Conservation (phyloP, 1,140 invertebrate species). For the Colletes gigas region DNA sequence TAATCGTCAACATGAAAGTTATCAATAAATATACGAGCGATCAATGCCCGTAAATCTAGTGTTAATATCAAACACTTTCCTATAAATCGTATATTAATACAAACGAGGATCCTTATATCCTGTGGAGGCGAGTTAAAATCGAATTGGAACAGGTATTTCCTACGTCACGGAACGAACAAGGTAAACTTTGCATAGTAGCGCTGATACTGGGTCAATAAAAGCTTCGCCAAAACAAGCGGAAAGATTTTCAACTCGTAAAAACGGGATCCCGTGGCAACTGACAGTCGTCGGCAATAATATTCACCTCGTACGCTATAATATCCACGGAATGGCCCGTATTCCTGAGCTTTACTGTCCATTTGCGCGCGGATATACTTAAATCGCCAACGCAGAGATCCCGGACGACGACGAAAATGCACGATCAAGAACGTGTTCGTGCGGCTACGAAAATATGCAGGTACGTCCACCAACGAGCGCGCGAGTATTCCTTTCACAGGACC, state of each 20-base stretch:
- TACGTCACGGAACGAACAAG: no score
- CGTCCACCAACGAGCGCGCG: background rate
- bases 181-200: no score
- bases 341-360: background rate
- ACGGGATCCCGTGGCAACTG: background rate
- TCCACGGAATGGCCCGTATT: background rate
- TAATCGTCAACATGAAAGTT: no score
- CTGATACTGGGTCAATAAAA: background rate
- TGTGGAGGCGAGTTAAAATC: no score
- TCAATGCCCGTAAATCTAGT: no score
- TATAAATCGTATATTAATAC: no score
- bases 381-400: background rate
- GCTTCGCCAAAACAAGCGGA: background rate
- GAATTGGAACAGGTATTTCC: no score
- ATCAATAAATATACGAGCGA: no score
- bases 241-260: background rate
- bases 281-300: constrained; percentile 1
- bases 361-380: background rate
- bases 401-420: background rate
- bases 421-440: background rate
- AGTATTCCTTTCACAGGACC: background rate
- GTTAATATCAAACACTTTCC: no score
- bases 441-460: background rate
- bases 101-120: no score
- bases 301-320: background rate